Evolutionary conservation across 1,140 invertebrate species (phyloP).

Genomic region (Babylonia areolata): DNA sequence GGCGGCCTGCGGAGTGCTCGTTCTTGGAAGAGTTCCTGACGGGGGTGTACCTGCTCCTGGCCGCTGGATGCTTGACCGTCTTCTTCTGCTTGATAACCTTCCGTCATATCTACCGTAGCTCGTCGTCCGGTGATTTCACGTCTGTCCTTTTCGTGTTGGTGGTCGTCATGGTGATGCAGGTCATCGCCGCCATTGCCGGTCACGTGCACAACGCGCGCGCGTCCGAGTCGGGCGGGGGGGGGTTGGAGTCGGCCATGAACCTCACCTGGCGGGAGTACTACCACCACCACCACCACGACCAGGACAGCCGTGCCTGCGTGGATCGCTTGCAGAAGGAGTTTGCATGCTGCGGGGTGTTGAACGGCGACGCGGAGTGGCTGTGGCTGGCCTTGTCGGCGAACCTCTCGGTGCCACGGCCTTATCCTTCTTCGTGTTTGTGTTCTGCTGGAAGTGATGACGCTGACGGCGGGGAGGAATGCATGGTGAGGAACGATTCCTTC

Average conservation of each 20-base stretch:
- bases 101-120: too few relatives aligned
- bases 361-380: neutral
- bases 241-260: neutral
- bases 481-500: neutral
- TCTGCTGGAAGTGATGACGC: too few relatives aligned
- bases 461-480: neutral
- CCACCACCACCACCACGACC: neutral
- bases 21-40: neutral
- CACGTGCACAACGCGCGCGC: neutral
- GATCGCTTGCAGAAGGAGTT: neutral
- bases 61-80: neutral
- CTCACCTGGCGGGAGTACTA: neutral
- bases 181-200: neutral
- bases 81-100: neutral
- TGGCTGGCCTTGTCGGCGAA: too few relatives aligned
- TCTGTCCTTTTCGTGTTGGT: neutral
- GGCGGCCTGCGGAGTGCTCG: neutral
- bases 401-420: too few relatives aligned
- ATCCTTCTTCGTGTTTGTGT: neutral
- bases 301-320: neutral
- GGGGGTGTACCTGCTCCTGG: conserved; percentile 8
- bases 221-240: neutral
- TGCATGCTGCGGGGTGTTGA: conserved; percentile 9
- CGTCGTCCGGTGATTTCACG: neutral
- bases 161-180: neutral